Evolutionary conservation across 2,113 vertebrate genomes (phyloP), one percentile per base, ranked within the genome.

Genomic region (Ovis aries): DNA sequence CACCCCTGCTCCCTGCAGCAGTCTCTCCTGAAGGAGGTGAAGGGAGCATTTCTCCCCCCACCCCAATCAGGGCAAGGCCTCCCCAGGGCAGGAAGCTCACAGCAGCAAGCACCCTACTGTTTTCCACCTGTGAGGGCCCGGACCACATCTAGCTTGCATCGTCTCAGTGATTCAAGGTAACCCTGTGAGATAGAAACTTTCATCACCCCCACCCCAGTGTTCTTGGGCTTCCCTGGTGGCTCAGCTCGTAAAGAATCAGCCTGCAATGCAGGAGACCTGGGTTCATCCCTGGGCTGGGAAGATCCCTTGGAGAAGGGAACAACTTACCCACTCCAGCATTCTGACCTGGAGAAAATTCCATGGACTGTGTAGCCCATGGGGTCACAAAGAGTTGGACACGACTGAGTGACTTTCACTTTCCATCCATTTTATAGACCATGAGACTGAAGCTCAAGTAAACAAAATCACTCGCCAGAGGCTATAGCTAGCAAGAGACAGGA

Each of bases 1-100:
- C 43, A 29, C 0, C 62, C 16, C 33, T 4, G 0, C 4, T 90
- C 33, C 74, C 33, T 3, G 0, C 3, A n/a, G 25, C 52, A 4
- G 1, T 19, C 43, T 31, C 82, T 80, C 78, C 2, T 1, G 1
- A 29, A 80, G 33, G 77, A 82, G 23, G 50, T 15, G 23, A 71
- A 12, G 23, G 6, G 7, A 2, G 2, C 17, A 15, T 53, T 91
- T 53, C 86, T 48, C 25, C 57, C 16, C 55, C 25, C 5, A 43
- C 15, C 7, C 13, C 6, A 19, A 16, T 31, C 64, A 6, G 25
- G 14, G 13, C 57, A 31, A 74, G 74, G 36, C 83, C 53, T 48
- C 16, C 84, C 67, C 29, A 40, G 43, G 40, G 12, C 4, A 27
- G 27, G n/a, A 60, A 29, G n/a, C 53, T 7, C 48, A 8, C 4